These are phyloP conservation scores for Liolophura sinensis DNA, from an alignment of 1,140 invertebrate genomes.

Conservation along the genomic window DNA sequence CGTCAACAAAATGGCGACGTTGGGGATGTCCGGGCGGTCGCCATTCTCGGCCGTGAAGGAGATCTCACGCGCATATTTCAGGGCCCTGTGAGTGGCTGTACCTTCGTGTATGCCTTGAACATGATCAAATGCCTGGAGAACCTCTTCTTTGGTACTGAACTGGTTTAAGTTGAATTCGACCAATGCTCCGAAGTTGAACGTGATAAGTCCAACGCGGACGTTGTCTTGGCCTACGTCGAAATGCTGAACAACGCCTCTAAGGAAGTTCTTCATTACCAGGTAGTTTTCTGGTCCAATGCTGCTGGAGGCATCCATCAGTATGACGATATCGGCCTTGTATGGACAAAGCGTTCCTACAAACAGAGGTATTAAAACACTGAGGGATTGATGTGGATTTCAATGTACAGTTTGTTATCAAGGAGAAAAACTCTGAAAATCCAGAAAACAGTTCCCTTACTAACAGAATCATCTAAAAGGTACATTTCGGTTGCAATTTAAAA, in stretches of 20 bases:
- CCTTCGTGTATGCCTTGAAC: slow-evolving; percentile 12
- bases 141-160: slow-evolving; percentile 30
- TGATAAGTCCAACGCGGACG: slow-evolving; percentile 41
- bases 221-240: slow-evolving; percentile 42
- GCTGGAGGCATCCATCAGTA: slow-evolving; percentile 38
- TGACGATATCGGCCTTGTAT: slow-evolving; percentile 39
- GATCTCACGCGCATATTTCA: slow-evolving; percentile 17
- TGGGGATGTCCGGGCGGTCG: slow-evolving; percentile 19
- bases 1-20: slow-evolving; percentile 35
- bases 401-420: no score
- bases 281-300: slow-evolving; percentile 42
- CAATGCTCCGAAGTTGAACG: slow-evolving; percentile 41
- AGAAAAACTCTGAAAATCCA: no score
- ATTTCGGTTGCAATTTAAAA: no score
- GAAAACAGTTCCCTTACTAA: no score
- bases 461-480: no score
- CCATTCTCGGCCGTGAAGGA: slow-evolving; percentile 24
- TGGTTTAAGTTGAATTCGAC: slow-evolving; percentile 44
- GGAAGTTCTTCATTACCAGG: slow-evolving; percentile 42
- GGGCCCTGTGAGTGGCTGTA: slow-evolving; percentile 26
- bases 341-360: slow-evolving; percentile 17
- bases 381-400: no score
- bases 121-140: slow-evolving; percentile 26
- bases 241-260: slow-evolving; percentile 26
- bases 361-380: no score